Conservation (phyloP, 2,888 invertebrate species). For the Drosophila histrio region DNA sequence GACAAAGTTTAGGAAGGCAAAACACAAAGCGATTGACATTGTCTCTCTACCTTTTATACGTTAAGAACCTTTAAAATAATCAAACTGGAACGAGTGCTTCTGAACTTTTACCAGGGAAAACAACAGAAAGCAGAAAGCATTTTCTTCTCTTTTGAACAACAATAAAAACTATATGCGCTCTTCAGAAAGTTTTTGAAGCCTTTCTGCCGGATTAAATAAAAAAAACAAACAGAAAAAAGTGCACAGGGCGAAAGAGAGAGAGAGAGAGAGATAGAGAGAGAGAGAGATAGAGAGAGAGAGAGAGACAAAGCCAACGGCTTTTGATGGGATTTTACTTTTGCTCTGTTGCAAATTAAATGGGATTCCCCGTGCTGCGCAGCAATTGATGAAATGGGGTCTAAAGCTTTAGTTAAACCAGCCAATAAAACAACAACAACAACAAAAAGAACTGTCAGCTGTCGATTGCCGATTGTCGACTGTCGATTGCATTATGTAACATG, state of each 20-base stretch:
- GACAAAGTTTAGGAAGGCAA: background rate
- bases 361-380: background rate
- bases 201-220: conserved; percentile 17
- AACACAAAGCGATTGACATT: conserved; percentile 14
- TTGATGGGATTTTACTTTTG: conserved; percentile 48
- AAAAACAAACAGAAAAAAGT: conserved; percentile 6
- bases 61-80: conserved; percentile 33
- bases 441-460: conserved; percentile 14
- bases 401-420: conserved; percentile 26
- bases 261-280: background rate
- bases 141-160: conserved; percentile 17
- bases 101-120: conserved; percentile 34
- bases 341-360: conserved; percentile 45
- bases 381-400: conserved; percentile 22
- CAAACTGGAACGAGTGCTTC: conserved; percentile 48
- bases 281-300: background rate
- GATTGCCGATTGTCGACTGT: conserved; percentile 19
- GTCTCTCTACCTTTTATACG: conserved; percentile 6
- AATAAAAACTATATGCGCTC: conserved; percentile 38
- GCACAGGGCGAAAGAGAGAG: conserved; percentile 2
- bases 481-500: conserved; percentile 63
- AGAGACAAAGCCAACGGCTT: conserved; percentile 19
- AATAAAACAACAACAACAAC: conserved; percentile 28
- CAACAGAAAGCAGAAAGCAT: conserved; percentile 2
- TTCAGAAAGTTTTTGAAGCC: conserved; percentile 35